Evolutionary conservation across 2,797 vertebrate species (phyloP), one percentile per base, ranked within the genome.

Genomic region (Artibeus jamaicensis): DNA sequence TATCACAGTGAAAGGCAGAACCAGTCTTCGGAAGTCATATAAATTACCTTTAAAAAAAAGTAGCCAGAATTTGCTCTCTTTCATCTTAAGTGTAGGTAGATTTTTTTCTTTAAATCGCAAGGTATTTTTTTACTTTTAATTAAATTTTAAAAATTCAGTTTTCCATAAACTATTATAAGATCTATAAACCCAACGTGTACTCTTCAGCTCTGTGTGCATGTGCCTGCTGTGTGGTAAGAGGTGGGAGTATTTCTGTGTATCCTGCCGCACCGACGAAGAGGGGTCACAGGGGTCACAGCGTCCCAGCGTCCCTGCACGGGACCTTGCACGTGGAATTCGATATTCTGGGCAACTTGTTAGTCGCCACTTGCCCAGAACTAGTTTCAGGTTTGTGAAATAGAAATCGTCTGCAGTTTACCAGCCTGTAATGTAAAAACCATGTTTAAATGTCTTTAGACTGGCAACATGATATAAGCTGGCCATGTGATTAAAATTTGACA

Each of bases 71-170:
- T 83, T 92, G 18, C 39, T 53, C 32, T 93, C 32, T 93, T 95
- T 90, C 11, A 18, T 74, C 92, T 95, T 65, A 89, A 26, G 57
- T 62, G 65, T 24, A 57, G 16, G 22, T 6, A 65, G 12, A n/a
- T 62, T 82, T 71, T 94, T 73, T 93, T 44, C 53, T 44, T 90
- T 65, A 3, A 73, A 26, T 89, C 29, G 70, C n/a, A 87, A 84
- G 50, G 8, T 85, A 42, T 78, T 86, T 78, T 94, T 55, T 71
- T 39, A 29, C 32, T 96, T 79, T 86, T 89, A 85, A 50, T 92
- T 22, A 91, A n/a, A 42, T 86, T 2, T 65, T 65, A 29, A 70
- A 29, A 73, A 73, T 87, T 91, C 24, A 18, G 3, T 92, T 94
- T 90, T 85, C 42, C 44, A 65, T 62, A 48, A 86, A 32, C 84